Percentiles rank a stretch among this genome's conserved stretches.
Evolutionary conservation across 2,113 vertebrate species (phyloP).

Genomic region (Kryptolebias marmoratus): DNA sequence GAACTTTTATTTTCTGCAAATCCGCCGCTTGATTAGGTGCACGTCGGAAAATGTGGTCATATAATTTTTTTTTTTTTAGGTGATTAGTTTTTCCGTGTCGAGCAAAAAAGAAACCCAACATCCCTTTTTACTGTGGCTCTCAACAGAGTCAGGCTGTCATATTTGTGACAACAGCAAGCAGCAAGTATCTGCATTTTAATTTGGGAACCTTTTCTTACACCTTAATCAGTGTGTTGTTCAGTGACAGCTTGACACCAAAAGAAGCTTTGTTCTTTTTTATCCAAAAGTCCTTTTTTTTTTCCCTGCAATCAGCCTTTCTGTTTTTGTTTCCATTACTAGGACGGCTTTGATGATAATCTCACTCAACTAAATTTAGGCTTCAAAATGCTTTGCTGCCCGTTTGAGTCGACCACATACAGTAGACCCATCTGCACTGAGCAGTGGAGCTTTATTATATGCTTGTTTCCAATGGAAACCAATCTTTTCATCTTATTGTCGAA

Average conservation of each 20-base stretch:
- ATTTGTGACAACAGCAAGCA: conserved; percentile 45
- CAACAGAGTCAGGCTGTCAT: conserved; percentile 54
- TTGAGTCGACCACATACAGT: conserved; percentile 26
- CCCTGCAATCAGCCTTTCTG: conserved; percentile 32
- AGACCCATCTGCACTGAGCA: conserved; percentile 16
- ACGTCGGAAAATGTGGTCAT: conserved; percentile 27
- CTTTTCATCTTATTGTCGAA: background rate
- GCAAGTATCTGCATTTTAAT: conserved; percentile 17
- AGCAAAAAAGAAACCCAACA: conserved; percentile 21
- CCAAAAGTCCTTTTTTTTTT: conserved; percentile 37
- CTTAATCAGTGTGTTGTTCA: conserved; percentile 47
- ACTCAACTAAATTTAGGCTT: conserved; percentile 73
- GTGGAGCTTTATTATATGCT: background rate
- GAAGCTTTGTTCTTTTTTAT: conserved; percentile 44
- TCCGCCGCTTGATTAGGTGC: conserved; percentile 23
- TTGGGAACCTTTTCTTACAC: conserved; percentile 33
- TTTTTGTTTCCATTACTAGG: conserved; percentile 51
- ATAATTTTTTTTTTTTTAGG: conserved; percentile 9
- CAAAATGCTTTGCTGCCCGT: conserved; percentile 45
- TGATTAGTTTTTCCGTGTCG: conserved; percentile 53
- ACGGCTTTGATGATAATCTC: conserved; percentile 61
- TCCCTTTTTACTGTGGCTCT: conserved; percentile 36
- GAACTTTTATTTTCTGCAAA: conserved; percentile 27
- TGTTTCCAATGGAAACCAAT: conserved; percentile 19
- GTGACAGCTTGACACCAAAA: conserved; percentile 73